Evolutionary conservation across 2,797 vertebrate genomes (phyloP).

Genomic region (Sebastes umbrosus): DNA sequence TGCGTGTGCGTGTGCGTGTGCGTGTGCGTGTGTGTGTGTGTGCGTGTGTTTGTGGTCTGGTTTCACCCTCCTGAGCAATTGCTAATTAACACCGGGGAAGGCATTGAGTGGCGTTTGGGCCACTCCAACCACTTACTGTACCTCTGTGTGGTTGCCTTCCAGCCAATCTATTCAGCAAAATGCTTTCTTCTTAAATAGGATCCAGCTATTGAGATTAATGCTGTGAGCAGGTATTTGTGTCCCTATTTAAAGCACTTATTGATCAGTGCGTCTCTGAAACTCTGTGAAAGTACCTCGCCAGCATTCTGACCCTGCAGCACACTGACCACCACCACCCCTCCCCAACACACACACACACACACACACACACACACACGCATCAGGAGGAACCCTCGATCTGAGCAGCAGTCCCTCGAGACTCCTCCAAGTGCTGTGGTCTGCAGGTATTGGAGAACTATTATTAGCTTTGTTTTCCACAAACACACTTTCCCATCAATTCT

Average conservation of each 20-base stretch:
- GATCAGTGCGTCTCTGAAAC: conserved; percentile 73
- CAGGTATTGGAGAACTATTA: conserved; percentile 60
- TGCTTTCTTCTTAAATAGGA: conserved; percentile 65
- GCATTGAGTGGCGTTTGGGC: conserved; percentile 40
- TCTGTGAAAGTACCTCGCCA: conserved; percentile 78
- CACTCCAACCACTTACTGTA: conserved; percentile 44
- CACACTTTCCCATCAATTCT: conserved; percentile 36
- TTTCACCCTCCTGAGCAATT: conserved; percentile 14
- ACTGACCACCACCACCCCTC: conserved; percentile 31
- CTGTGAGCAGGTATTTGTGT: conserved; percentile 74
- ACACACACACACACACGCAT: conserved; percentile 12
- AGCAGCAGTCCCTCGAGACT: conserved; percentile 47
- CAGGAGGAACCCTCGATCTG: conserved; percentile 47
- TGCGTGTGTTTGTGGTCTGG: conserved; percentile 1
- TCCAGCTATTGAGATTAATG: conserved; percentile 78
- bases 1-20: not conserved
- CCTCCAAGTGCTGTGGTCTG: conserved; percentile 63
- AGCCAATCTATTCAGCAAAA: conserved; percentile 72
- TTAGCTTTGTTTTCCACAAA: conserved; percentile 60
- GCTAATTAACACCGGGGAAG: conserved; percentile 49
- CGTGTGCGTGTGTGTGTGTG: not conserved
- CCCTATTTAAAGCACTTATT: conserved; percentile 80
- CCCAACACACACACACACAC: conserved; percentile 14
- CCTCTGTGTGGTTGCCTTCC: conserved; percentile 28
- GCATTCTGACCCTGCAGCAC: conserved; percentile 66